These are phyloP conservation scores for Solenopsis fugax DNA, from an alignment of 1,140 invertebrate genomes.

Conservation along the genomic window DNA sequence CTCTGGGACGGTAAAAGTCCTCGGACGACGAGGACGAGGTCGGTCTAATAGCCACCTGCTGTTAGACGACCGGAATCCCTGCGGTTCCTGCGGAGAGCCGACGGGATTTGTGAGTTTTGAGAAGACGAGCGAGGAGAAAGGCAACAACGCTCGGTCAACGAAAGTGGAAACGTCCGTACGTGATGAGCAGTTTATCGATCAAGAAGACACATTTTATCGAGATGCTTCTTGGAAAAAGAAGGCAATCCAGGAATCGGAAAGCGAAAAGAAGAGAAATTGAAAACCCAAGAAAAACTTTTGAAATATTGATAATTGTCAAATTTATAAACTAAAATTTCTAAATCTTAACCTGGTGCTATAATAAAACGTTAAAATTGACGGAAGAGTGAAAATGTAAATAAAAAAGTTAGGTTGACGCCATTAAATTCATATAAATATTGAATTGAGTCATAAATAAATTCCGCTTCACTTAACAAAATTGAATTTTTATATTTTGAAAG, in stretches of 20 bases:
- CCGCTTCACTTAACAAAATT: too few relatives aligned
- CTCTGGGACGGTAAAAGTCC: constrained; percentile 63
- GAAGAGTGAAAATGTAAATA: too few relatives aligned
- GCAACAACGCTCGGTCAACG: constrained; percentile 47
- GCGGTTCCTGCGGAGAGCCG: constrained; percentile 57
- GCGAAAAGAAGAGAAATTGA: background rate
- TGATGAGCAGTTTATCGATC: background rate
- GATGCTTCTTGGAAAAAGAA: background rate
- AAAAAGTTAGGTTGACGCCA: background rate
- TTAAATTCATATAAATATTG: constrained; percentile 1
- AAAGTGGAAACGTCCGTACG: background rate
- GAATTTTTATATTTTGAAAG: too few relatives aligned
- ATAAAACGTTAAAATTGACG: background rate
- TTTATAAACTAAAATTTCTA: background rate
- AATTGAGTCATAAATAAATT: too few relatives aligned
- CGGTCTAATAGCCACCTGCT: constrained; percentile 74
- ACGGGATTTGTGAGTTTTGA: constrained; percentile 57
- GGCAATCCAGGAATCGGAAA: background rate
- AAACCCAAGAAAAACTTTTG: background rate
- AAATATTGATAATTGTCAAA: background rate
- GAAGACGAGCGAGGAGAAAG: background rate
- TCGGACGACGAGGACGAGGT: constrained; percentile 30
- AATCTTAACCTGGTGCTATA: background rate
- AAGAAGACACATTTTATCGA: background rate
- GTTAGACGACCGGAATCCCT: constrained; percentile 66